Evolutionary conservation across 2,888 invertebrate species (phyloP).

Genomic region (Hedya salicella): DNA sequence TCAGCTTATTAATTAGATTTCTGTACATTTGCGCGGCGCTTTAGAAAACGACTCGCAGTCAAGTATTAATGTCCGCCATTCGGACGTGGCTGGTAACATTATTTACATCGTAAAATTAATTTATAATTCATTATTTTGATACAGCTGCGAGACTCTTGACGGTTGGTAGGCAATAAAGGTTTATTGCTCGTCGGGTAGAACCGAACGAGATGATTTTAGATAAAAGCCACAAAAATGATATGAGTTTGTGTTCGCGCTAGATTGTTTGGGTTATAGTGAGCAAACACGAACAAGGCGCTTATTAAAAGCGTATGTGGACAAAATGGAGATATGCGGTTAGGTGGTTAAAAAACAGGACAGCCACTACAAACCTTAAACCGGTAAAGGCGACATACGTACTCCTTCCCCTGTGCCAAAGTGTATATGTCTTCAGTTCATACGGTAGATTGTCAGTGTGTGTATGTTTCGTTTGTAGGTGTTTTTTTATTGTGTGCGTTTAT

Average conservation of each 20-base stretch:
- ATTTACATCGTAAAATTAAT: conserved; percentile 43
- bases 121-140: conserved; percentile 43
- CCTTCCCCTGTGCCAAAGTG: too few species aligned
- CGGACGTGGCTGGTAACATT: conserved; percentile 33
- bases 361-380: too few species aligned
- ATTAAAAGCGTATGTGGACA: not conserved
- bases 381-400: too few species aligned
- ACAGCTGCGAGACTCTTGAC: conserved; percentile 40
- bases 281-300: not conserved
- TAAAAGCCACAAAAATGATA: conserved; percentile 26
- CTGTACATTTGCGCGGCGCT: conserved; percentile 21
- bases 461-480: too few species aligned
- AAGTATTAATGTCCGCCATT: conserved; percentile 38
- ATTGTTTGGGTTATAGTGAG: conserved; percentile 9
- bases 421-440: too few species aligned
- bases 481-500: too few species aligned
- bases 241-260: conserved; percentile 4
- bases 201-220: conserved; percentile 27
- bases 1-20: conserved; percentile 37
- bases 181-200: conserved; percentile 21
- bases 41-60: conserved; percentile 33
- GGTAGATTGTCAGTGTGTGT: too few species aligned
- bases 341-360: too few species aligned
- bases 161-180: conserved; percentile 37
- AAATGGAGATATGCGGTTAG: not conserved